Percentiles rank a stretch among this genome's conserved stretches.
Evolutionary conservation across 2,797 vertebrate species (phyloP).

Genomic region (Acropternis orthonyx): DNA sequence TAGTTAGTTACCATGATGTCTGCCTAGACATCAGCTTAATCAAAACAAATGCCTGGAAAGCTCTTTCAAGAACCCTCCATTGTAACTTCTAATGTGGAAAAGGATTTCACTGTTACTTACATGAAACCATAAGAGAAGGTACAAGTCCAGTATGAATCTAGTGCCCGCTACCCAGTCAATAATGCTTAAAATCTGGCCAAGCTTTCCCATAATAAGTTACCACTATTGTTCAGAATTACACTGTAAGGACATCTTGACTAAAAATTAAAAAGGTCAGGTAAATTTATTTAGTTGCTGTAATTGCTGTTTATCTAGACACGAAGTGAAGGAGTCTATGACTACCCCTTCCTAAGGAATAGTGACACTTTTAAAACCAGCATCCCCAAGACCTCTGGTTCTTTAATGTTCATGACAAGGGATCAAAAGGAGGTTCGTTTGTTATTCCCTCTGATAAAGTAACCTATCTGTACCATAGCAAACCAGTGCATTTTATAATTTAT

Average conservation of each 20-base stretch:
- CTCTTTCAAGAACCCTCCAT: not conserved
- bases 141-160: not conserved
- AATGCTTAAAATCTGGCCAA: not conserved
- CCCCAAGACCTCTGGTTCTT: not conserved
- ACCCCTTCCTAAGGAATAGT: not conserved
- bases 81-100: not conserved
- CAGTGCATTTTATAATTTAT: not conserved
- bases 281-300: not conserved
- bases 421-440: not conserved
- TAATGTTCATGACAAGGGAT: not conserved
- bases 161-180: not conserved
- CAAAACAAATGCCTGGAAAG: not conserved
- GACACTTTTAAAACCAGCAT: not conserved
- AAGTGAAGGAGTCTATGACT: not conserved
- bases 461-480: not conserved
- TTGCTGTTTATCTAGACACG: not conserved
- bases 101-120: not conserved
- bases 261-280: not conserved
- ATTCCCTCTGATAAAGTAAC: not conserved
- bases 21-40: not conserved
- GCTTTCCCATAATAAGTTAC: not conserved
- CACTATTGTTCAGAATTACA: not conserved
- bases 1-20: not conserved
- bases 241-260: not conserved
- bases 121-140: not conserved